Conservation (phyloP, 2,113 vertebrate genomes). For the Anguilla rostrata region DNA sequence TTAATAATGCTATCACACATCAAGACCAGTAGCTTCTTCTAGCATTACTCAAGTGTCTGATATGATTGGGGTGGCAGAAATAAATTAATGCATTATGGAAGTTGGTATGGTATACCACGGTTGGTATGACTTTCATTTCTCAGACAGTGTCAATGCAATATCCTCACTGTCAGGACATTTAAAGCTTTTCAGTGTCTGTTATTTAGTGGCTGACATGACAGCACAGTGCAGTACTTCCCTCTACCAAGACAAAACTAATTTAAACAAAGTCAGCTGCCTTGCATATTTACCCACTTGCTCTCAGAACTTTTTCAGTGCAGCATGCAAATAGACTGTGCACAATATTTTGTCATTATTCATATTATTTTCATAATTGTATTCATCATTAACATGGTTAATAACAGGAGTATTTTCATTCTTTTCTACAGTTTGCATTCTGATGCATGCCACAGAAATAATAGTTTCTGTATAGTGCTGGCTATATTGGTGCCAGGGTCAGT, state of each 20-base stretch:
- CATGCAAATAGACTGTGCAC: conserved; percentile 75
- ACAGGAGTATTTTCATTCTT: conserved; percentile 59
- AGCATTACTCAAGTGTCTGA: conserved; percentile 50
- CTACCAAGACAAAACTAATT: conserved; percentile 49
- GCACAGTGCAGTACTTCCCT: conserved; percentile 61
- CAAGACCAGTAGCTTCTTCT: conserved; percentile 52
- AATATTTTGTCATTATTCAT: conserved; percentile 51
- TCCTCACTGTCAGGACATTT: conserved; percentile 48
- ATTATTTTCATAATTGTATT: conserved; percentile 35
- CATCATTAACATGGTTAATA: conserved; percentile 40
- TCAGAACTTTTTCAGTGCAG: conserved; percentile 61
- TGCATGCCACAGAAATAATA: conserved; percentile 74
- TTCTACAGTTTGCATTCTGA: conserved; percentile 77
- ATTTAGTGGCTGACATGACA: conserved; percentile 55
- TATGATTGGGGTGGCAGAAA: conserved; percentile 47
- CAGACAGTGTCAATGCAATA: conserved; percentile 43
- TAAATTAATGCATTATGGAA: conserved; percentile 27
- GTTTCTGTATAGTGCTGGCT: conserved; percentile 79
- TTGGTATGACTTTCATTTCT: conserved; percentile 9
- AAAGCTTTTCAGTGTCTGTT: conserved; percentile 50
- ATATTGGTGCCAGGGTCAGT: conserved; percentile 66
- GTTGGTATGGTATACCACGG: not conserved
- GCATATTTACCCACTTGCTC: conserved; percentile 43
- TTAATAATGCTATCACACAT: conserved; percentile 68
- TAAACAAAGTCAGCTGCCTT: conserved; percentile 58